phyloP scores from a whole-genome alignment of 2,888 invertebrate species.

The Phengaris arion region DNA sequence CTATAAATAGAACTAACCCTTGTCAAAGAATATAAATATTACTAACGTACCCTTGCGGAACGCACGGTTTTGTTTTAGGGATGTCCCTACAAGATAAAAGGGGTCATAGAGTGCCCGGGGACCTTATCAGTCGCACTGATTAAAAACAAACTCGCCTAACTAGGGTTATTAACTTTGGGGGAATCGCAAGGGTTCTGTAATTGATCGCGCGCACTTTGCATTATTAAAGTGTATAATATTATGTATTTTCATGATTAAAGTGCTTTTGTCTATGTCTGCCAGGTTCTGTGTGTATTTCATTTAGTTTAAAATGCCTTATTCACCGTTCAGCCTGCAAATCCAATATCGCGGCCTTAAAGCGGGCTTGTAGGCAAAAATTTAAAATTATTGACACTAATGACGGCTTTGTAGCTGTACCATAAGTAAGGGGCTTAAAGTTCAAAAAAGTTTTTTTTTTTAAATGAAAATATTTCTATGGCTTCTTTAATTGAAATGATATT shows the following conservation, averaged over 20 bases:
- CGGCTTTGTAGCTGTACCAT: too few species aligned
- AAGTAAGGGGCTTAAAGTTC: too few species aligned
- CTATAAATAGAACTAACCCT: neutral
- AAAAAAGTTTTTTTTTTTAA: neutral
- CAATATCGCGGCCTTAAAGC: too few species aligned
- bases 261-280: neutral
- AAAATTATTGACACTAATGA: too few species aligned
- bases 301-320: too few species aligned
- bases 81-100: constrained; percentile 55
- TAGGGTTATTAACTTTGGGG: constrained; percentile 36
- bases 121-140: constrained; percentile 72
- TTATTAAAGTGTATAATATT: neutral
- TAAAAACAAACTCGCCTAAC: constrained; percentile 68
- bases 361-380: too few species aligned
- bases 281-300: too few species aligned
- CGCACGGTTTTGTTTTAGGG: constrained; percentile 47
- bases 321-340: too few species aligned
- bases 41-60: constrained; percentile 30
- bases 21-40: neutral
- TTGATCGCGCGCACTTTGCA: constrained; percentile 30
- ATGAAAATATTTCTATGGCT: neutral
- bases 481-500: neutral
- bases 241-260: too few species aligned
- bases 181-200: constrained; percentile 36
- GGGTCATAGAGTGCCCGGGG: constrained; percentile 50